These are phyloP conservation scores for Sebastes hubbsi DNA, from an alignment of 2,797 vertebrate species.

Conservation along the genomic window DNA sequence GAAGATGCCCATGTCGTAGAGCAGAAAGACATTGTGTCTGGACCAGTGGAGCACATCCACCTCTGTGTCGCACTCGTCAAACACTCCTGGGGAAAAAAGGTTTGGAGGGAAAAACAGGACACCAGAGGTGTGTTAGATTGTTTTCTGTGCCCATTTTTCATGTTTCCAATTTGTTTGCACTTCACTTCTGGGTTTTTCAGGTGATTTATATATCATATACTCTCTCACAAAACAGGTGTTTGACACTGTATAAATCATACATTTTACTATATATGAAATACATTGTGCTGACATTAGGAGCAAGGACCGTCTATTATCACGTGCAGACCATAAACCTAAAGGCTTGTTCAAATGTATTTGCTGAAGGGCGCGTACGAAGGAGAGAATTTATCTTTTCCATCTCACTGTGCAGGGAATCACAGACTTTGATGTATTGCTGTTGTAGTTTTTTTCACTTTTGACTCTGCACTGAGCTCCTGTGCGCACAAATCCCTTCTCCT, in stretches of 20 bases:
- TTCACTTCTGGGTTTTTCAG: not conserved
- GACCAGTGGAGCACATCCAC: conserved; percentile 92
- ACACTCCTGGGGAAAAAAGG: conserved; percentile 83
- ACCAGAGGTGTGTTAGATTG: not conserved
- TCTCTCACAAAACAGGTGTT: not conserved
- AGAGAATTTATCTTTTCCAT: too few relatives aligned
- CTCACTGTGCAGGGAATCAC: too few relatives aligned
- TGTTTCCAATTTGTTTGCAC: not conserved
- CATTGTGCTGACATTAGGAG: not conserved
- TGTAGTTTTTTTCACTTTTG: too few relatives aligned
- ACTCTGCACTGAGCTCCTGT: too few relatives aligned
- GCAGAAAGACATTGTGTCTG: conserved; percentile 93
- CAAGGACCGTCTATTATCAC: not conserved
- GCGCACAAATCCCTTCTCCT: too few relatives aligned
- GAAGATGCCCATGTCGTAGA: conserved; percentile 96
- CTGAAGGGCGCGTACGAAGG: too few relatives aligned
- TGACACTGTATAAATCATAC: not conserved
- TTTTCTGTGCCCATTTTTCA: not conserved
- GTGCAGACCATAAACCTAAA: not conserved
- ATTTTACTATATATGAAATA: not conserved
- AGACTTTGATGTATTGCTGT: too few relatives aligned
- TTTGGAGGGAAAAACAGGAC: not conserved
- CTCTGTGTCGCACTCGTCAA: conserved; percentile 92
- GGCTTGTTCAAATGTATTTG: not conserved
- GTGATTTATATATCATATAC: not conserved